A percentile compares a stretch with the other conserved stretches of the same genome.
phyloP scores from a whole-genome alignment of 2,797 vertebrate species.

The Sebastes flavidus region DNA sequence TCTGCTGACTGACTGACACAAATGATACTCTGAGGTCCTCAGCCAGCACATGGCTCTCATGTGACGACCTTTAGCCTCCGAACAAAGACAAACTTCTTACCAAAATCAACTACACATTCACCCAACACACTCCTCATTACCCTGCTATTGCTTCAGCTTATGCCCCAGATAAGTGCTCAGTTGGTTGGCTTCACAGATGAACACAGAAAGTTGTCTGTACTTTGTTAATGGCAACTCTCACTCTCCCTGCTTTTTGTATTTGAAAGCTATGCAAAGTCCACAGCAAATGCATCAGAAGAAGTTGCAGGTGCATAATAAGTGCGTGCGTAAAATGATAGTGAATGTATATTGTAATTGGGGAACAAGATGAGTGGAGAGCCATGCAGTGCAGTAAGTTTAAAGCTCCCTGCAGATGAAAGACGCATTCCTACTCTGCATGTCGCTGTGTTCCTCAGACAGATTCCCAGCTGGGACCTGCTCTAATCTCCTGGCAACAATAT shows the following conservation, averaged over 20 bases:
- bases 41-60: conserved; percentile 58
- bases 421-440: conserved; percentile 82
- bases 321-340: neutral
- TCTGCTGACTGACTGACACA: neutral
- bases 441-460: conserved; percentile 77
- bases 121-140: neutral
- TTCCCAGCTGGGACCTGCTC: conserved; percentile 79
- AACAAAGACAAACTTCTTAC: conserved; percentile 37
- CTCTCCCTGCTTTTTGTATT: neutral
- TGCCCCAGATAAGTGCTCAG: neutral
- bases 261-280: neutral
- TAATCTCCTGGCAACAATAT: conserved; percentile 83
- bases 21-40: neutral
- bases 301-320: neutral
- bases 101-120: conserved; percentile 3
- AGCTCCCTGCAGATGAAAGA: conserved; percentile 76
- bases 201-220: neutral
- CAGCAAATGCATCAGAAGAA: neutral
- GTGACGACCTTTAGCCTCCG: conserved; percentile 39
- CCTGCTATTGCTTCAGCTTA: neutral
- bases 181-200: neutral
- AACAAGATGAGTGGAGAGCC: conserved; percentile 43
- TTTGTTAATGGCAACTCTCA: neutral
- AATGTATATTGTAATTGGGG: conserved; percentile 31
- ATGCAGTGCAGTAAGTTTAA: conserved; percentile 64